phyloP scores from a whole-genome alignment of 2,797 vertebrate genomes.

The Antrozous pallidus region DNA sequence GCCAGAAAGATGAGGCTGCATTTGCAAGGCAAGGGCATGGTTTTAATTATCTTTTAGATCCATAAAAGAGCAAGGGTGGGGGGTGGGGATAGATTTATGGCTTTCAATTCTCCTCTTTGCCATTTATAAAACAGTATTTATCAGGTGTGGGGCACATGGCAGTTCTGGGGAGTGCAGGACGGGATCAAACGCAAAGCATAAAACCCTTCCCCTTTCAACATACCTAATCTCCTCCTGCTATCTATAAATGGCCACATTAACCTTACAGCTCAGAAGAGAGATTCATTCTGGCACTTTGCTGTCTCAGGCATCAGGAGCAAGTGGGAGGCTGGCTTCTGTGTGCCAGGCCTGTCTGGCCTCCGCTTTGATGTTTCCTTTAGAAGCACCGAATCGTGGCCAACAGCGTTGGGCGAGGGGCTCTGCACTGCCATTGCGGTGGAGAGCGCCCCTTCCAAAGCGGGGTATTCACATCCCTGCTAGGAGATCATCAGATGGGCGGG shows the following conservation, averaged over 20 bases:
- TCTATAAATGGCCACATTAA: slow-evolving; percentile 78
- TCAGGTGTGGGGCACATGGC: slow-evolving; percentile 92
- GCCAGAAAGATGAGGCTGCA: slow-evolving; percentile 67
- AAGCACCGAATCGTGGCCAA: slow-evolving; percentile 27
- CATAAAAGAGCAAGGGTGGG: slow-evolving; percentile 75
- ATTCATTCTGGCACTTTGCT: slow-evolving; percentile 60
- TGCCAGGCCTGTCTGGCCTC: background rate
- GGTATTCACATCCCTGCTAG: background rate
- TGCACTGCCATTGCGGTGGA: background rate
- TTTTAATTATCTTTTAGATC: slow-evolving; percentile 90
- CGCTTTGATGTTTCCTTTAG: slow-evolving; percentile 67
- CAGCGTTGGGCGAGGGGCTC: background rate
- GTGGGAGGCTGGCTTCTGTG: slow-evolving; percentile 48
- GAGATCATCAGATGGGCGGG: background rate
- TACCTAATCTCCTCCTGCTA: slow-evolving; percentile 84
- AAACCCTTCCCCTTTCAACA: slow-evolving; percentile 87
- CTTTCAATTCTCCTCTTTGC: slow-evolving; percentile 81
- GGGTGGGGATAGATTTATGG: slow-evolving; percentile 87
- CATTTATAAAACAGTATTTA: slow-evolving; percentile 85
- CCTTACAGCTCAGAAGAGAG: slow-evolving; percentile 76
- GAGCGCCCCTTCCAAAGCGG: background rate
- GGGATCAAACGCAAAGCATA: slow-evolving; percentile 86
- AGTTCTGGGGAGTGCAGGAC: slow-evolving; percentile 77
- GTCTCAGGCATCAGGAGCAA: slow-evolving; percentile 60
- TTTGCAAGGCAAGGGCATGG: slow-evolving; percentile 75